Conservation (phyloP, 2,797 vertebrate species). For the Scomberomorus guttatus region DNA sequence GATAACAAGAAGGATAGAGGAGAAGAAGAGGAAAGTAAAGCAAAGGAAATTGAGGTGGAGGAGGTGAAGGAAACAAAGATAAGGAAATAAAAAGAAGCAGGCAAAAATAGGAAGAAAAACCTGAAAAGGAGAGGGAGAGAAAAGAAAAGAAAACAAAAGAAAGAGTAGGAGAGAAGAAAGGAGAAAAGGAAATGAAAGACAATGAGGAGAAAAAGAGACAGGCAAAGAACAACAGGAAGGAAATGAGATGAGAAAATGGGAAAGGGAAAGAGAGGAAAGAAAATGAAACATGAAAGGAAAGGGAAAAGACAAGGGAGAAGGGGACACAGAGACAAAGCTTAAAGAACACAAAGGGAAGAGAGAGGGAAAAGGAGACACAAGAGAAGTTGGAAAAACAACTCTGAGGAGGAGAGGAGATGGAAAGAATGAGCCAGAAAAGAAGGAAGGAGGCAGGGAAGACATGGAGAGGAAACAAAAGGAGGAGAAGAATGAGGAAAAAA, state of each 20-base stretch:
- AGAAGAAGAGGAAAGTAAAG: neutral
- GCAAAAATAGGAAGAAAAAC: neutral
- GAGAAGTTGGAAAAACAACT: neutral
- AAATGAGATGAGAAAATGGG: neutral
- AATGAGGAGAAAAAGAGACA: neutral
- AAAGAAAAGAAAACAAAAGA: neutral
- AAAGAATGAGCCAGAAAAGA: neutral
- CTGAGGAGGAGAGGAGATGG: too few relatives aligned
- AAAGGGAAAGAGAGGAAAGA: neutral
- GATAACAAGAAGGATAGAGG: neutral
- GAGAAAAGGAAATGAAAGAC: neutral
- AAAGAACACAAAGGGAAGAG: neutral
- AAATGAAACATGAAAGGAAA: neutral
- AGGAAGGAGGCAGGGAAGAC: too few relatives aligned
- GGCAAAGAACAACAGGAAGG: neutral
- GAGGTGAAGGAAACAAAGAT: neutral
- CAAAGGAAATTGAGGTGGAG: neutral
- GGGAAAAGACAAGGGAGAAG: neutral
- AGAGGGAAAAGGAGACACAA: neutral
- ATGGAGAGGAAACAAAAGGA: neutral
- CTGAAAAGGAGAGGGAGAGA: neutral
- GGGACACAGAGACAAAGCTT: too few relatives aligned
- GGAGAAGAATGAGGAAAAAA: neutral
- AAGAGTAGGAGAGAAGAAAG: neutral
- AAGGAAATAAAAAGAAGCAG: neutral